These are phyloP conservation scores for Halyomorpha halys DNA, from an alignment of 1,140 invertebrate species.

Conservation along the genomic window DNA sequence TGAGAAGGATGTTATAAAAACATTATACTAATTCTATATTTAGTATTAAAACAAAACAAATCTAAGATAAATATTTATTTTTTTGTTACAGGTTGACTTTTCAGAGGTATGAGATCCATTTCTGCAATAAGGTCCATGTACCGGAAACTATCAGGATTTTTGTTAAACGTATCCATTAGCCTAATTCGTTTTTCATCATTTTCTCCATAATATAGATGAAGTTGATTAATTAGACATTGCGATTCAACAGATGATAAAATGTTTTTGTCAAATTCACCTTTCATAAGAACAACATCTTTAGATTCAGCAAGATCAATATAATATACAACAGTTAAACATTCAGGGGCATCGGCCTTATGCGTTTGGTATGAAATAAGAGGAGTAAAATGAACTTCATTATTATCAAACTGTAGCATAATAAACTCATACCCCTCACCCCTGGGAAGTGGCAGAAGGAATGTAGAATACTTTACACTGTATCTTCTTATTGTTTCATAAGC, in stretches of 20 bases:
- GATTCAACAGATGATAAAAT: constrained; percentile 65
- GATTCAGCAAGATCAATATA: constrained; percentile 65
- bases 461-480: constrained; percentile 48
- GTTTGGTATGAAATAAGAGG: constrained; percentile 77
- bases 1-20: no score
- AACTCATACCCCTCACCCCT: constrained; percentile 79
- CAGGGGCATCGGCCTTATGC: constrained; percentile 83
- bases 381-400: constrained; percentile 72
- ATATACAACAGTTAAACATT: constrained; percentile 73
- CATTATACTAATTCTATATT: no score
- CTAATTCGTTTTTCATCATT: constrained; percentile 49
- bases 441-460: constrained; percentile 74
- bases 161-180: constrained; percentile 60
- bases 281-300: constrained; percentile 75
- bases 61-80: no score
- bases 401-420: constrained; percentile 65
- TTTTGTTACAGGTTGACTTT: not conserved
- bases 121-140: constrained; percentile 73
- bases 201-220: constrained; percentile 73
- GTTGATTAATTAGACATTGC: constrained; percentile 72
- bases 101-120: constrained; percentile 47
- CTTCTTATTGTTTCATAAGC: constrained; percentile 48
- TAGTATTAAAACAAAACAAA: no score
- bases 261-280: constrained; percentile 78
- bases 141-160: constrained; percentile 62